phyloP scores from a whole-genome alignment of 2,888 invertebrate genomes.

The Pandemis cinnamomeana region DNA sequence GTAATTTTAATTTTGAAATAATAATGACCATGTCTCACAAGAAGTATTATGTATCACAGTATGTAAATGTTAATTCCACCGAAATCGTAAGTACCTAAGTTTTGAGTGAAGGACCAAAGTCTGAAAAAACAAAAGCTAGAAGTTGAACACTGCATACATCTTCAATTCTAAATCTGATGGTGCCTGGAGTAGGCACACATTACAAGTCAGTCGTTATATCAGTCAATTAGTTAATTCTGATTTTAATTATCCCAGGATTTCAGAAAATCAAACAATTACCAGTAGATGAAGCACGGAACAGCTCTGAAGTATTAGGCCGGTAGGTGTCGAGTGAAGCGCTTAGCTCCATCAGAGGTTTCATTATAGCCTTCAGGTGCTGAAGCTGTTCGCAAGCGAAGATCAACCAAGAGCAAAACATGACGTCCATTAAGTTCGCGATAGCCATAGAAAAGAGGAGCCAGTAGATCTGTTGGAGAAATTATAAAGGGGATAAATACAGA shows the following conservation, averaged over 20 bases:
- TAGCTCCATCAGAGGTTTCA: conserved; percentile 94
- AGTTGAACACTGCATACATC: too few species aligned
- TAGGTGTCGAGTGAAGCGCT: conserved; percentile 93
- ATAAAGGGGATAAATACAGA: not conserved
- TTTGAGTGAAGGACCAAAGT: too few species aligned
- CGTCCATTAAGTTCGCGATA: conserved; percentile 87
- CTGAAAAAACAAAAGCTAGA: too few species aligned
- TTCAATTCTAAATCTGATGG: too few species aligned
- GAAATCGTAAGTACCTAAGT: too few species aligned
- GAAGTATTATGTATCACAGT: too few species aligned
- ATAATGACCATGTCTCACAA: too few species aligned
- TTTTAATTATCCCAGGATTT: not conserved
- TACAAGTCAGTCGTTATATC: not conserved
- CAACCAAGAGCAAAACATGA: conserved; percentile 93
- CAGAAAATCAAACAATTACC: conserved; percentile 56
- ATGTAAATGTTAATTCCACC: too few species aligned
- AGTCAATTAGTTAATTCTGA: not conserved
- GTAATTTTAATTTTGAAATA: too few species aligned
- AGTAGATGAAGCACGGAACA: conserved; percentile 86
- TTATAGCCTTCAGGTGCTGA: conserved; percentile 92
- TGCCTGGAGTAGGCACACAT: not conserved
- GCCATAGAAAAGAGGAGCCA: conserved; percentile 87
- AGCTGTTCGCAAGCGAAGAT: conserved; percentile 94
- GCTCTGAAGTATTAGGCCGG: conserved; percentile 88
- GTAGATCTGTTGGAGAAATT: conserved; percentile 79